phyloP scores from a whole-genome alignment of 2,888 invertebrate genomes.

The Spilosoma lubricipeda region DNA sequence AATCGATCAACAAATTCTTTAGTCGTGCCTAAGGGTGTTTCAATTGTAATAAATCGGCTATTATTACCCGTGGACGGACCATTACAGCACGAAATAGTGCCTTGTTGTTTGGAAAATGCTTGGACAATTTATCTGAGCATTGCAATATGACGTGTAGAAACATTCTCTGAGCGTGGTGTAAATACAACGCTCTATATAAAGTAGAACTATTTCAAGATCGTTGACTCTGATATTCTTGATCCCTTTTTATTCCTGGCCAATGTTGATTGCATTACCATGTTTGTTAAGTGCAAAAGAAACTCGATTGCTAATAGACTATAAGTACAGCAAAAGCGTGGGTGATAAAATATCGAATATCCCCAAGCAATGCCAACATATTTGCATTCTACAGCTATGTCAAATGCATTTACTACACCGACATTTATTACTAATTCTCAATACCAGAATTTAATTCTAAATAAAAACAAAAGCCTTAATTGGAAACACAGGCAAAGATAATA shows the following conservation, averaged over 20 bases:
- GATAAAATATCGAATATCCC: constrained; percentile 52
- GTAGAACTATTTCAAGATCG: constrained; percentile 45
- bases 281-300: constrained; percentile 57
- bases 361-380: constrained; percentile 62
- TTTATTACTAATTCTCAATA: constrained; percentile 48
- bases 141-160: constrained; percentile 68
- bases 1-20: constrained; percentile 69
- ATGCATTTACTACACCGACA: constrained; percentile 67
- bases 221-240: constrained; percentile 48
- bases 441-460: constrained; percentile 35
- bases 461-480: constrained; percentile 55
- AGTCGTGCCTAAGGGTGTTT: constrained; percentile 63
- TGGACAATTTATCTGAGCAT: constrained; percentile 61
- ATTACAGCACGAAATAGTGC: constrained; percentile 63
- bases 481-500: constrained; percentile 34
- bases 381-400: constrained; percentile 64
- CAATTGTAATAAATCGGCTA: constrained; percentile 62
- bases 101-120: constrained; percentile 68
- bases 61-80: constrained; percentile 58
- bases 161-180: constrained; percentile 49
- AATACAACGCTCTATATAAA: constrained; percentile 42
- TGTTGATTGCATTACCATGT: constrained; percentile 66
- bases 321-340: constrained; percentile 62
- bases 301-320: constrained; percentile 58
- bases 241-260: constrained; percentile 51